Base-by-base conservation (phyloP, 2,113 vertebrate species). In the Xiphophorus couchianus region DNA sequence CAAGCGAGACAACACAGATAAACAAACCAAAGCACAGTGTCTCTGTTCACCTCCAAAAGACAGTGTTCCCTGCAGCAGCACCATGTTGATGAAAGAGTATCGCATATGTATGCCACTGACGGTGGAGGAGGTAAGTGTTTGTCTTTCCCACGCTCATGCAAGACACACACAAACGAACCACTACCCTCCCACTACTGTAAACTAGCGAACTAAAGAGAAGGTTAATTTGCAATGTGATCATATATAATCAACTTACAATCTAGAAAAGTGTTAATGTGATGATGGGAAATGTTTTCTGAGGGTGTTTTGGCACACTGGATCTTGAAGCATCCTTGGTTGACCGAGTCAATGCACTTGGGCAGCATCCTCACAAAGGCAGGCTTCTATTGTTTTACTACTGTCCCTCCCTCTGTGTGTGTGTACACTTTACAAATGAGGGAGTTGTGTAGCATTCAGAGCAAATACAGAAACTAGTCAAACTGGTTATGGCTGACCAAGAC, bases 81-180 rank as follows among this genome's bases (percentile, higher is more conserved):
- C 71, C 89, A 98, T 98, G 97, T 93, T 98, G 91, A 78, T 95
- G 92, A 98, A 98, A 91, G 97, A 98, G 89, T 98, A 98, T 89
- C 94, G 96, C 84, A 95, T 97, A 88, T 98, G 96, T 73, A 98
- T 97, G 96, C 97, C 97, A 0, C 95, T 98, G 80, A 97, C 96
- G 71, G 96, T 97, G 11, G 97, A 97, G 22, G 97, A 97, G 96
- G 97, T 97, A 93, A 95, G 95, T 89, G 74, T 80, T 86, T 92
- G 74, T 77, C 64, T 90, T 82, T 87, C 86, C 62, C 88, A 88
- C 76, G 3, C 85, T 75, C 62, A 44, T 17, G 66, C 64, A 54
- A 42, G 17, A 66, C 42, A 72, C 64, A 51, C 22, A 69, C 12
- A 69, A 11, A n/a, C 66, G 28, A n/a, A n/a, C 19, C 33, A 25